Conservation (phyloP, 2,113 vertebrate genomes). For the Gnathonemus longibarbis region DNA sequence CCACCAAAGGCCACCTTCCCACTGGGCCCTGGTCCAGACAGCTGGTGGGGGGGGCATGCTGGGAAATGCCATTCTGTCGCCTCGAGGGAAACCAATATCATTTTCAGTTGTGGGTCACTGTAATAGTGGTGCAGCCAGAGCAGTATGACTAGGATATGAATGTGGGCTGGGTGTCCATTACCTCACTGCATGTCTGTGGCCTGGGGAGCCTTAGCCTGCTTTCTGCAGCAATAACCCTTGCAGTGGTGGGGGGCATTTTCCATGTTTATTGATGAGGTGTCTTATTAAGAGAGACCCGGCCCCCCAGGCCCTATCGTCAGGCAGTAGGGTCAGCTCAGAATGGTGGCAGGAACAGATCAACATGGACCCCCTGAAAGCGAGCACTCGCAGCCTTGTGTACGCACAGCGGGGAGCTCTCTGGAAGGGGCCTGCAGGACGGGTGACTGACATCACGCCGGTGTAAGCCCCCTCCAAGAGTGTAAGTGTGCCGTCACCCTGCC, state of each 20-base stretch:
- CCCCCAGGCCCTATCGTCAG: not conserved
- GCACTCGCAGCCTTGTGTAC: not conserved
- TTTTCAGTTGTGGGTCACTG: conserved; percentile 1
- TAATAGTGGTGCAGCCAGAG: not conserved
- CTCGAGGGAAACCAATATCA: conserved; percentile 19
- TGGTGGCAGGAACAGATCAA: not conserved
- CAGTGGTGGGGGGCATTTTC: conserved; percentile 5
- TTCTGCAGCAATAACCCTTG: conserved; percentile 21
- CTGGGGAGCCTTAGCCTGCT: conserved; percentile 4
- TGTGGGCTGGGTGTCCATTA: conserved; percentile 6
- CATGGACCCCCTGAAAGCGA: not conserved
- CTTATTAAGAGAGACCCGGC: conserved; percentile 17
- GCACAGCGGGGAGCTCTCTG: not conserved
- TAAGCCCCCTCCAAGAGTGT: not conserved
- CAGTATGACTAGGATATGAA: not conserved
- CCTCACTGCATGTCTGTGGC: conserved; percentile 8
- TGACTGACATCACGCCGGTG: not conserved
- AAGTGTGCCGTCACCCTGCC: not conserved
- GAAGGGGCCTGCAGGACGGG: not conserved
- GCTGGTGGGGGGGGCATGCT: not conserved
- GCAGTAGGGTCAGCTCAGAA: not conserved
- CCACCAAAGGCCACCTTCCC: not conserved
- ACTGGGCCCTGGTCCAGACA: not conserved
- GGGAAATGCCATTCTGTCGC: conserved; percentile 13
- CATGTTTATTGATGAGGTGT: conserved; percentile 28